phyloP scores from a whole-genome alignment of 2,113 vertebrate genomes.

The Cephalopterus ornatus region DNA sequence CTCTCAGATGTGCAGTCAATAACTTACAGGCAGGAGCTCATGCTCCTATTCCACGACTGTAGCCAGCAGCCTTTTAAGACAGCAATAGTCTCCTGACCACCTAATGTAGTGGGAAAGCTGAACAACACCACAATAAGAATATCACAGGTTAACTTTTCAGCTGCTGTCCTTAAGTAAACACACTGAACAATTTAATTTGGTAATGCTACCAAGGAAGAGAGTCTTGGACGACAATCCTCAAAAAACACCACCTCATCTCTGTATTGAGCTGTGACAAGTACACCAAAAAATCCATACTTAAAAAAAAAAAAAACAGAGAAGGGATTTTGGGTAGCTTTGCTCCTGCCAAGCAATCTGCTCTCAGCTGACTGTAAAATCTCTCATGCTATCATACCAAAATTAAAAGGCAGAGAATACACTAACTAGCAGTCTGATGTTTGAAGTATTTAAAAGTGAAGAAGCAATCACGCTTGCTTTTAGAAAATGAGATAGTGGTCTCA shows the following conservation, averaged over 20 bases:
- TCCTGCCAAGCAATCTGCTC: conserved; percentile 28
- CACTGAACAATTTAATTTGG: background rate
- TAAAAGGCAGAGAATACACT: conserved; percentile 16
- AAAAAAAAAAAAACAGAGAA: background rate
- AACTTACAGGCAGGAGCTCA: background rate
- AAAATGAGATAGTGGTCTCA: conserved; percentile 7
- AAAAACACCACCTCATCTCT: background rate
- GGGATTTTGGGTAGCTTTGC: background rate
- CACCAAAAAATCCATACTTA: background rate
- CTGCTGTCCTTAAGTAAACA: background rate
- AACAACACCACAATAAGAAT: background rate
- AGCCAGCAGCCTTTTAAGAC: background rate
- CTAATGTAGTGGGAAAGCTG: background rate
- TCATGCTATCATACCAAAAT: background rate
- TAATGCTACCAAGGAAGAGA: background rate
- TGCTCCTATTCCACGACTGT: rapidly evolving
- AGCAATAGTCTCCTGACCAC: background rate
- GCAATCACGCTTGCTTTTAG: background rate
- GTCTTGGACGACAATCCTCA: background rate
- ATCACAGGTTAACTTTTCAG: background rate
- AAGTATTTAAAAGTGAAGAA: background rate
- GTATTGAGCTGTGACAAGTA: background rate
- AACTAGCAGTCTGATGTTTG: background rate
- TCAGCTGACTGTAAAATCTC: background rate
- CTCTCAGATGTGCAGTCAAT: background rate